Evolutionary conservation across 35 echinoderm and acorn worm genomes (phyloP).

Genomic region (Patiria miniata): DNA sequence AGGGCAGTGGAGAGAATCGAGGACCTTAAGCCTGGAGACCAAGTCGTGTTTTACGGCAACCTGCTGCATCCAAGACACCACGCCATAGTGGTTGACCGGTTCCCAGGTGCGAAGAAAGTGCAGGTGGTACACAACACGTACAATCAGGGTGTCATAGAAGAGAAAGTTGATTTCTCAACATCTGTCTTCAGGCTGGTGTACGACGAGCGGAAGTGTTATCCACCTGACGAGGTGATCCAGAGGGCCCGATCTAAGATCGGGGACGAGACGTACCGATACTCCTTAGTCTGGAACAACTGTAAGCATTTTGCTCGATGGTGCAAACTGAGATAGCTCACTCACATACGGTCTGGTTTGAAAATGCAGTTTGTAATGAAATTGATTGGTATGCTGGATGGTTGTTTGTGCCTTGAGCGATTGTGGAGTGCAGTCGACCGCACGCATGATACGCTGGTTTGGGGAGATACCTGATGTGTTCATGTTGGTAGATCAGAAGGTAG

Average conservation of each 20-base stretch:
- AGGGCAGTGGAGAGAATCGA: not conserved
- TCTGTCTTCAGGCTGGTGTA: not conserved
- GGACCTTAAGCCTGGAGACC: constrained; percentile 40
- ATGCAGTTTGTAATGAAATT: too few relatives aligned
- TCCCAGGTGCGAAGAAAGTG: not conserved
- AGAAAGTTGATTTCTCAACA: not conserved
- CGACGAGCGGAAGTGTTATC: not conserved
- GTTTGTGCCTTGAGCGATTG: too few relatives aligned
- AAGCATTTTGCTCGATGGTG: constrained; percentile 51
- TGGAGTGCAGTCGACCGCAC: too few relatives aligned
- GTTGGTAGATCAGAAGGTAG: too few relatives aligned
- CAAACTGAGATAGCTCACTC: constrained; percentile 7
- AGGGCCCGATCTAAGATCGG: constrained; percentile 14
- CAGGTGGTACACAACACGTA: constrained; percentile 43
- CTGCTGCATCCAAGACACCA: constrained; percentile 50
- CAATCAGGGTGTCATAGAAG: constrained; percentile 52
- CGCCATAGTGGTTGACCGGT: constrained; percentile 31
- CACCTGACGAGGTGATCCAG: not conserved
- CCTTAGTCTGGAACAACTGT: constrained; percentile 42
- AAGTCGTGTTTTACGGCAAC: constrained; percentile 32
- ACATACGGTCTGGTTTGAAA: too few relatives aligned
- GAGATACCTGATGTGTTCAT: too few relatives aligned
- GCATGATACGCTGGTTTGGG: too few relatives aligned
- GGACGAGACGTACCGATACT: constrained; percentile 12
- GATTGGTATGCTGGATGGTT: too few relatives aligned